Base-by-base conservation (phyloP, 2,797 vertebrate species). In the Hozukius guyotensis region DNA sequence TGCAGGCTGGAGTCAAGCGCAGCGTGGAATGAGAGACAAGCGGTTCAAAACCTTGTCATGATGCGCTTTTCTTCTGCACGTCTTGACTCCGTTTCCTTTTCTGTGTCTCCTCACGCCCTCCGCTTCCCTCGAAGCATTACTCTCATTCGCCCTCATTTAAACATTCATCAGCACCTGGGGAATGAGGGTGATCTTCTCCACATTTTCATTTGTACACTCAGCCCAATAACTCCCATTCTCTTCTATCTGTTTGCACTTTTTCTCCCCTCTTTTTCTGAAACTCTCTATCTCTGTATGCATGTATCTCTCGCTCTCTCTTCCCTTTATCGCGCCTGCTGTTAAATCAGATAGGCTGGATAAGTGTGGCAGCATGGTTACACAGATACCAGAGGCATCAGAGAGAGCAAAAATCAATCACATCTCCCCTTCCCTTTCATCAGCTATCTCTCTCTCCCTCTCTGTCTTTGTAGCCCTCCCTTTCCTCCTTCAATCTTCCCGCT, bases 31-130 rank as follows among this genome's bases (percentile, higher is more conserved):
- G 89, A 89, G 84, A 90, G 88, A 87, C 87, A 81, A 65, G 32
- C n/a, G 24, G 92, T 93, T 94, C 89, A 95, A 81, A 92, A 88
- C 90, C 92, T 82, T 91, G 89, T 92, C 91, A 89, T 84, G 81
- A 84, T 46, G 53, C 1, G 56, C 83, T 87, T 89, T 86, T 69
- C 81, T 81, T 72, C 68, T 6, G 56, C 82, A 57, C 29, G n/a
- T 78, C 87, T 80, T 34, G 36, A 73, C 72, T 86, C 67, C 6
- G 12, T 80, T 77, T 85, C 62, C 66, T 71, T 82, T 32, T 73
- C 78, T 72, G 67, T 42, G 20, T 78, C 84, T 65, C 73, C 42
- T 59, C 60, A 29, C 38, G 38, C 74, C 69, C 22, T 67, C 27
- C 68, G 22, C 59, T 75, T 74, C 79, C 66, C 81, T 27, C 24